Conservation (phyloP, 2,888 invertebrate genomes). For the Cosmorhoe ocellata region DNA sequence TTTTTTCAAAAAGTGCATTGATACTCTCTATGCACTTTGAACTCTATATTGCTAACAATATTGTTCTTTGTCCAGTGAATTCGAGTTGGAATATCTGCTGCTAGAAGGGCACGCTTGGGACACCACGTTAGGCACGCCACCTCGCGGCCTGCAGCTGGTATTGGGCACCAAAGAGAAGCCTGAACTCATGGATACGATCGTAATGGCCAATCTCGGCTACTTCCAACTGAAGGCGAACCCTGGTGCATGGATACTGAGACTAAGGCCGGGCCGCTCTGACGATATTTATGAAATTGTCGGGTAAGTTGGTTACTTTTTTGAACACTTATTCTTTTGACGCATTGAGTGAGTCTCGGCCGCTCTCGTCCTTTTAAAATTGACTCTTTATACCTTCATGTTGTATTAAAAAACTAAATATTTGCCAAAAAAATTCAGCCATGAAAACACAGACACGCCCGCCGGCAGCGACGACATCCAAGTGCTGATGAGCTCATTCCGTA, state of each 20-base stretch:
- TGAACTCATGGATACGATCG: conserved; percentile 96
- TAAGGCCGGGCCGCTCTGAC: conserved; percentile 95
- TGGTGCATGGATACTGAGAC: conserved; percentile 94
- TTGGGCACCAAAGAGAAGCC: conserved; percentile 92
- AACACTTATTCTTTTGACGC: too few species aligned
- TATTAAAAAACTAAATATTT: too few species aligned
- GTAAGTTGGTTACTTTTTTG: conserved; percentile 58
- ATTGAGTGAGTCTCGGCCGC: too few species aligned
- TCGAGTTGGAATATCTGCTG: conserved; percentile 96
- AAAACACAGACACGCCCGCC: conserved; percentile 87
- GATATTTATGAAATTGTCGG: conserved; percentile 97
- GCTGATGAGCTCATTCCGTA: conserved; percentile 91
- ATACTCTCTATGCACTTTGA: not conserved
- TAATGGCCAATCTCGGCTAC: conserved; percentile 99
- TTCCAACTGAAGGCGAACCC: conserved; percentile 98
- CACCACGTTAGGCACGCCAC: conserved; percentile 93
- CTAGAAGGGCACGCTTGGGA: conserved; percentile 99
- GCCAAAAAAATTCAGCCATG: too few species aligned
- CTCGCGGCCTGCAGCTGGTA: conserved; percentile 97
- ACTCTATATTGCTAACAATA: not conserved
- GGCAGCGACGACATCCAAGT: conserved; percentile 89
- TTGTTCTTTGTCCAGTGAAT: conserved; percentile 86
- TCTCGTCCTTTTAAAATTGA: too few species aligned
- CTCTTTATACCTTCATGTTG: too few species aligned
- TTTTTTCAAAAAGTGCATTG: too few species aligned